Conservation (phyloP, 2,888 invertebrate species). For the Parascotia fuliginaria region DNA sequence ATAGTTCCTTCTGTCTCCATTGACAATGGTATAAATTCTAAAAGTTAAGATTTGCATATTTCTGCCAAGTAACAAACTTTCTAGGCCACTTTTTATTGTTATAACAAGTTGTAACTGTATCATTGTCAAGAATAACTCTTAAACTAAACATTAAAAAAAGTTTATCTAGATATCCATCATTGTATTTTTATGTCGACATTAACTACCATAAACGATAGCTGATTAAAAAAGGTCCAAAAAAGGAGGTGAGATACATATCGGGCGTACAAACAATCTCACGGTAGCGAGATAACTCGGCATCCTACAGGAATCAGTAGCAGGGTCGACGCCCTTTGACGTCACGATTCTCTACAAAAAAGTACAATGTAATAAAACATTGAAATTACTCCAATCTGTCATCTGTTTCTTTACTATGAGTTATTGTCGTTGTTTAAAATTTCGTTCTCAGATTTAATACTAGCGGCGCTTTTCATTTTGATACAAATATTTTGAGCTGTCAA, state of each 20-base stretch:
- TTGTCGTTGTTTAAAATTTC: no score
- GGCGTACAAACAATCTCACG: constrained; percentile 63
- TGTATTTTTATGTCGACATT: constrained; percentile 36
- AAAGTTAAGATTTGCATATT: no score
- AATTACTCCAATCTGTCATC: constrained; percentile 77
- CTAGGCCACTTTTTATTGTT: no score
- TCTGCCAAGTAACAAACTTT: no score
- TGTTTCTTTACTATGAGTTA: no score
- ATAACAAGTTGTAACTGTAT: no score
- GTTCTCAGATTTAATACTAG: no score
- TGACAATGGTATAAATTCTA: no score
- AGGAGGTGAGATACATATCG: constrained; percentile 64
- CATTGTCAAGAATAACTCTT: no score
- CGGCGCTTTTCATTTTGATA: no score
- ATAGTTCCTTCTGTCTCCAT: no score
- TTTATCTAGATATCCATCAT: constrained; percentile 29
- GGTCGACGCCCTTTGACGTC: constrained; percentile 70
- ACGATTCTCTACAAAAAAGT: constrained; percentile 71
- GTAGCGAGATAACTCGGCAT: constrained; percentile 59
- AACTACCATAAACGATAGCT: constrained; percentile 47
- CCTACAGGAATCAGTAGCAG: constrained; percentile 70
- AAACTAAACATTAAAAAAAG: constrained; percentile 29
- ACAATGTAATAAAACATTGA: constrained; percentile 71
- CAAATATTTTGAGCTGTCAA: no score
- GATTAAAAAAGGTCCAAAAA: constrained; percentile 56